phyloP scores from a whole-genome alignment of 1,140 invertebrate genomes.

The Bombus balteatus region DNA sequence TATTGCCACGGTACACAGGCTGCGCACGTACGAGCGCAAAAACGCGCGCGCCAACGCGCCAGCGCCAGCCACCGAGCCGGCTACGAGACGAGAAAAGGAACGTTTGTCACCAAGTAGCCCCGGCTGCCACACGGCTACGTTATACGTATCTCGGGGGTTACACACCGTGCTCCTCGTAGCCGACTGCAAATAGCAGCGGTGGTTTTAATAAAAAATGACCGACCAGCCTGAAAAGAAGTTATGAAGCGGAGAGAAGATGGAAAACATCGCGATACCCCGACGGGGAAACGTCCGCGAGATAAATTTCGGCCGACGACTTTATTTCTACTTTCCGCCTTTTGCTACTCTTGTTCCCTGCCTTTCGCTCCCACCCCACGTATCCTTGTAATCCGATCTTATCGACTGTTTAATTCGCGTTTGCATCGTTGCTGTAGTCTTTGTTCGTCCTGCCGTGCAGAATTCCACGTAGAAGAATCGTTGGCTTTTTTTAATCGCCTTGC shows the following conservation, averaged over 20 bases:
- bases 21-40: constrained; percentile 58
- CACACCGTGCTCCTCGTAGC: constrained; percentile 45
- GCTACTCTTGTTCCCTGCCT: background rate
- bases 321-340: background rate
- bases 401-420: background rate
- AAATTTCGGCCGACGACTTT: constrained; percentile 24
- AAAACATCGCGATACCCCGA: constrained; percentile 39
- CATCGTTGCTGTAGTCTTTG: background rate
- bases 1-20: constrained; percentile 73
- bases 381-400: constrained; percentile 2
- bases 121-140: constrained; percentile 35
- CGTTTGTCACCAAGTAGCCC: constrained; percentile 75
- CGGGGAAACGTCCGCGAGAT: constrained; percentile 1
- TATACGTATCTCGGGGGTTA: background rate
- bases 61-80: constrained; percentile 12
- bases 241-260: constrained; percentile 59
- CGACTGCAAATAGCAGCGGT: constrained; percentile 71
- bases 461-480: fast-evolving
- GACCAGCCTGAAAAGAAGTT: constrained; percentile 52
- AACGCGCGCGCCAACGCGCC: constrained; percentile 54
- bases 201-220: constrained; percentile 68
- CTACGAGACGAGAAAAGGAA: constrained; percentile 20
- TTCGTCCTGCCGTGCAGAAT: no score
- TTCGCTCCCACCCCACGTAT: no score
- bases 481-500: no score